A percentile compares a stretch with the other conserved stretches of the same genome.
These are phyloP conservation scores for Perizoma affinitatum DNA, from an alignment of 2,888 invertebrate species.

Conservation along the genomic window DNA sequence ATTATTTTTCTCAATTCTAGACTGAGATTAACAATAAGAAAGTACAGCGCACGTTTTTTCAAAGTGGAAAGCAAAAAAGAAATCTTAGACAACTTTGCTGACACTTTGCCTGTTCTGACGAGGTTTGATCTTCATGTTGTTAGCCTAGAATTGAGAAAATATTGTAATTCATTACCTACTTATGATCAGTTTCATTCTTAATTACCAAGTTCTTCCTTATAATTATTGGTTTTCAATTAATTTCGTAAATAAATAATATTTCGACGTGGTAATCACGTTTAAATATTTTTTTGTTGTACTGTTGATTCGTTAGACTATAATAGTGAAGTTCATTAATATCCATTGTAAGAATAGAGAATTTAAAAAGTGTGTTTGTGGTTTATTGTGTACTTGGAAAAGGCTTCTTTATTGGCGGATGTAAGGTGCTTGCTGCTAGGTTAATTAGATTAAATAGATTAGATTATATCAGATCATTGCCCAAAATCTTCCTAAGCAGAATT, in stretches of 20 bases:
- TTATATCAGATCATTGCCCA: no score
- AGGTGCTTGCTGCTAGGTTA: no score
- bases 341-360: no score
- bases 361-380: no score
- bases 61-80: constrained; percentile 55
- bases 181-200: constrained; percentile 2
- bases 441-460: no score
- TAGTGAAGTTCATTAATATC: no score
- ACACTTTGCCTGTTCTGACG: constrained; percentile 58
- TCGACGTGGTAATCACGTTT: no score
- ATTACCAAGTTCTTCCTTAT: neutral
- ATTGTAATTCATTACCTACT: constrained; percentile 15
- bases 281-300: no score
- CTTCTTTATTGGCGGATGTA: no score
- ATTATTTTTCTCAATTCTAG: constrained; percentile 72
- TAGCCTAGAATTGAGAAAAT: constrained; percentile 68
- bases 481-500: no score
- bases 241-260: neutral
- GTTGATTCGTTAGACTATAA: no score
- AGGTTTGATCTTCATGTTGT: constrained; percentile 56
- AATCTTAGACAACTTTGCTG: constrained; percentile 58
- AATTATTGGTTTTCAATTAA: neutral
- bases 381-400: no score
- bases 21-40: constrained; percentile 55
- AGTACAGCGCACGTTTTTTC: constrained; percentile 45